Evolutionary conservation across 2,888 invertebrate genomes (phyloP).

Genomic region (Watsonalla cultraria): DNA sequence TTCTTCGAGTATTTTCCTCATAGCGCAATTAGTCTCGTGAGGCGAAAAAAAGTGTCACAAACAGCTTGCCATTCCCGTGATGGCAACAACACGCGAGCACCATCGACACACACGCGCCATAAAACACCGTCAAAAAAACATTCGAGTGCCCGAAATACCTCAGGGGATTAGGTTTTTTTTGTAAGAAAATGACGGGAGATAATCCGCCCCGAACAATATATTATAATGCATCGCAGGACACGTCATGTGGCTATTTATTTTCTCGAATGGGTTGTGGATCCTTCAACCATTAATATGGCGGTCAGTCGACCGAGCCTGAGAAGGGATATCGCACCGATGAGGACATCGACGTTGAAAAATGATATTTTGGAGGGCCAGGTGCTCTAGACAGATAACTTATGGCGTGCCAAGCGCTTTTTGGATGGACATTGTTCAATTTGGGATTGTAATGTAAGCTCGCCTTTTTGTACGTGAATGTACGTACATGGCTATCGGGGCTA

Average conservation of each 20-base stretch:
- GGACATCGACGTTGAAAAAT: conserved; percentile 66
- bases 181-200: conserved; percentile 48
- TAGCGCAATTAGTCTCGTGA: background rate
- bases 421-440: background rate
- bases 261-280: conserved; percentile 53
- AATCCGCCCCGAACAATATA: conserved; percentile 56
- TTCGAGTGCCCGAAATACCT: conserved; percentile 22
- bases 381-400: conserved; percentile 20
- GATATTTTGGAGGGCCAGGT: conserved; percentile 48
- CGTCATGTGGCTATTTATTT: conserved; percentile 68
- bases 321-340: conserved; percentile 51
- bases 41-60: background rate
- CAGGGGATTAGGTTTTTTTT: conserved; percentile 21
- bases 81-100: background rate
- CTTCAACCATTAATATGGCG: conserved; percentile 66
- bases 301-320: conserved; percentile 56
- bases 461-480: background rate
- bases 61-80: background rate
- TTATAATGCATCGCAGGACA: conserved; percentile 68
- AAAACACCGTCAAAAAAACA: conserved; percentile 15
- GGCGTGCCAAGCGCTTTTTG: background rate
- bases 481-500: no score
- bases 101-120: conserved; percentile 8
- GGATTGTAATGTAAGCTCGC: background rate
- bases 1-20: background rate